Conservation (phyloP, 2,113 vertebrate genomes). For the Brachyhypopomus occidentalis region DNA sequence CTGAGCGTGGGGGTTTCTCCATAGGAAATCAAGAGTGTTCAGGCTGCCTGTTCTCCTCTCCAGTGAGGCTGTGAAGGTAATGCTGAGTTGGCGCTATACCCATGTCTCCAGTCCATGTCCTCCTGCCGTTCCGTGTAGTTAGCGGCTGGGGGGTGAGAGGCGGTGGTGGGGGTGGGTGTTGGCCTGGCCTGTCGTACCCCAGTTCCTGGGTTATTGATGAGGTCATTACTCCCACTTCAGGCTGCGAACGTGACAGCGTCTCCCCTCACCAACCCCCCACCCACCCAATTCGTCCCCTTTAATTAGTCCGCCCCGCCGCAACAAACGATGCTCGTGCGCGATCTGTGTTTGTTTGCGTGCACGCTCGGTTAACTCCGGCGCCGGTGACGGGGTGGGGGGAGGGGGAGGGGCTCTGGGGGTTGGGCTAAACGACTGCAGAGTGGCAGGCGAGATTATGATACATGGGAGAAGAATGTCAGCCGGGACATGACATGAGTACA, state of each 20-base stretch:
- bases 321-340: neutral
- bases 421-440: conserved; percentile 64
- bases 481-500: conserved; percentile 60
- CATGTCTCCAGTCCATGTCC: neutral
- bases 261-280: conserved; percentile 61
- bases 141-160: conserved; percentile 20
- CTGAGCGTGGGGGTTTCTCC: too few species aligned
- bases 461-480: conserved; percentile 67
- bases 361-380: conserved; percentile 63
- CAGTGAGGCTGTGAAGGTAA: neutral
- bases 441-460: conserved; percentile 62
- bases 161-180: conserved; percentile 2
- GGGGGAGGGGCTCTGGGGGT: conserved; percentile 32
- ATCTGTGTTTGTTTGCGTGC: conserved; percentile 24
- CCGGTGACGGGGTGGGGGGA: conserved; percentile 41
- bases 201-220: conserved; percentile 73
- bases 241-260: conserved; percentile 70
- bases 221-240: conserved; percentile 74
- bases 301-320: conserved; percentile 64
- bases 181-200: conserved; percentile 1
- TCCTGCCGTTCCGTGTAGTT: neutral
- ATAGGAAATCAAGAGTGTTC: too few species aligned
- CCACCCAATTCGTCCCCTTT: conserved; percentile 72
- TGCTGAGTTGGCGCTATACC: neutral
- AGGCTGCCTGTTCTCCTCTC: neutral